A percentile compares a stretch with the other conserved stretches of the same genome.
These are phyloP conservation scores for Temnothorax curvispinosus DNA, from an alignment of 1,140 invertebrate genomes.

Conservation along the genomic window DNA sequence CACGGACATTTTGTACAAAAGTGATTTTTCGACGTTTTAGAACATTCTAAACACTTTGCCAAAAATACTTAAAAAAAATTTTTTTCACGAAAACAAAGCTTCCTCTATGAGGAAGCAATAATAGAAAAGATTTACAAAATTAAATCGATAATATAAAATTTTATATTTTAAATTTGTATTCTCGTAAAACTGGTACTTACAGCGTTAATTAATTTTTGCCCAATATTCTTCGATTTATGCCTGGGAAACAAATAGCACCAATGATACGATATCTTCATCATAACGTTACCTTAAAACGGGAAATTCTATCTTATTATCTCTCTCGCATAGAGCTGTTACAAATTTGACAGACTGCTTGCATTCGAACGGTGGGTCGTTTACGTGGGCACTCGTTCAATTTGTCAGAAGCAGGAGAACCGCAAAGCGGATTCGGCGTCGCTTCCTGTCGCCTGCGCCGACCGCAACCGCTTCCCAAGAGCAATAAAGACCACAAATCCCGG, in stretches of 20 bases:
- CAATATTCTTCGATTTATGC: background rate
- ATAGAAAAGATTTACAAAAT: background rate
- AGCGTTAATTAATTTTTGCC: background rate
- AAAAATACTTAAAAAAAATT: too few species aligned
- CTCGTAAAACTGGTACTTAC: background rate
- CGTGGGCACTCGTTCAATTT: slow-evolving; percentile 60
- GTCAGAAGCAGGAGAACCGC: slow-evolving; percentile 53
- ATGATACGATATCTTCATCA: background rate
- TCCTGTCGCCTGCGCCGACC: slow-evolving; percentile 64
- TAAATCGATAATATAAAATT: background rate
- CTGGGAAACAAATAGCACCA: background rate
- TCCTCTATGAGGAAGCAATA: background rate
- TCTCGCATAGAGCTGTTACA: slow-evolving; percentile 32
- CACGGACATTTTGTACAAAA: too few species aligned
- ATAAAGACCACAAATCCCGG: slow-evolving; percentile 51
- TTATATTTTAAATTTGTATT: background rate
- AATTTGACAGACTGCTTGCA: slow-evolving; percentile 34
- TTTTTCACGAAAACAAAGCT: too few species aligned
- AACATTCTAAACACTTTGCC: too few species aligned
- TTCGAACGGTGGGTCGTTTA: slow-evolving; percentile 20
- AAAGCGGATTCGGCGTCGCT: slow-evolving; percentile 58
- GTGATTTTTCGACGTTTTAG: too few species aligned
- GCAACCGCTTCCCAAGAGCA: slow-evolving; percentile 62
- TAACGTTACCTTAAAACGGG: background rate
- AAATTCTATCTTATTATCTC: slow-evolving; percentile 29